These are phyloP conservation scores for Petaurus breviceps DNA, from an alignment of 2,113 vertebrate species.

Conservation along the genomic window DNA sequence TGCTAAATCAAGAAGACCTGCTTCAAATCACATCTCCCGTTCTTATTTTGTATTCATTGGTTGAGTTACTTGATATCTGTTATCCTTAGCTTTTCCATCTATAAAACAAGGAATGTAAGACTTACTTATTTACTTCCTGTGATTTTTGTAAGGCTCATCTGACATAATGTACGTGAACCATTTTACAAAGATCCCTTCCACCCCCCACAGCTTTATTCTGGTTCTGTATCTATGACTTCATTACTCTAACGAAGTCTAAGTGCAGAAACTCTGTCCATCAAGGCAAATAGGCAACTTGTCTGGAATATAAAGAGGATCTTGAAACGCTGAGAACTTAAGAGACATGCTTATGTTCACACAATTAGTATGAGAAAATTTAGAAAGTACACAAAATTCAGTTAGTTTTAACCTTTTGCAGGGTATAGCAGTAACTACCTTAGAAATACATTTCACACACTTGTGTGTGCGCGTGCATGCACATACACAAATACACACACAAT, in stretches of 20 bases:
- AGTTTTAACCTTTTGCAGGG: background rate
- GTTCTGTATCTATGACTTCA: background rate
- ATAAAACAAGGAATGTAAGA: background rate
- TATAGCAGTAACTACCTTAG: background rate
- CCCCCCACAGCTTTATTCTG: background rate
- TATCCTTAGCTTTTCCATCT: background rate
- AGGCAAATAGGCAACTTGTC: background rate
- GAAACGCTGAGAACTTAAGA: background rate
- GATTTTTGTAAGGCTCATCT: background rate
- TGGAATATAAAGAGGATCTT: background rate
- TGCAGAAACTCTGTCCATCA: background rate
- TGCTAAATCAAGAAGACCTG: background rate
- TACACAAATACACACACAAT: background rate
- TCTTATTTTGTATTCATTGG: background rate
- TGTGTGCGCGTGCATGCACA: background rate
- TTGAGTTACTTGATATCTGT: background rate
- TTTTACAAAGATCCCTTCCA: background rate
- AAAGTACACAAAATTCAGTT: background rate
- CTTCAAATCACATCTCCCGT: background rate
- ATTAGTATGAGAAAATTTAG: background rate
- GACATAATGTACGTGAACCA: background rate
- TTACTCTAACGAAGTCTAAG: background rate
- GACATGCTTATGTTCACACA: background rate
- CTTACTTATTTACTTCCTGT: rapidly evolving
- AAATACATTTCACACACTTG: background rate